A percentile compares a stretch with the other conserved stretches of the same genome.
Conservation (phyloP, 2,888 invertebrate genomes). For the Laothoe populi region DNA sequence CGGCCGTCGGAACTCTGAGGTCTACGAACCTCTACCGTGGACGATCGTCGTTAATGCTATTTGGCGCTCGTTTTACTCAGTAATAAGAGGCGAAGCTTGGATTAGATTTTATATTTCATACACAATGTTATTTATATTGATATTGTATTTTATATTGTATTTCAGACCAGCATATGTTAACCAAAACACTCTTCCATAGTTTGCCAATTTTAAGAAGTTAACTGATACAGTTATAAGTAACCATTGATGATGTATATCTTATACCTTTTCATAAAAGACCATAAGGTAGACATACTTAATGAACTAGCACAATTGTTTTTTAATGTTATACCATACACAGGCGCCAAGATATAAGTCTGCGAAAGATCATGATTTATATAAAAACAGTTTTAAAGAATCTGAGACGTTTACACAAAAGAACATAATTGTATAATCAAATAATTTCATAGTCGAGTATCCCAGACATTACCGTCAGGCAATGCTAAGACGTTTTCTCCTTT, state of each 20-base stretch:
- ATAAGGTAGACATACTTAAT: background rate
- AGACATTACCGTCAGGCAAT: background rate
- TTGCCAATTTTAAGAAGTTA: background rate
- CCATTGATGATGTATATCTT: background rate
- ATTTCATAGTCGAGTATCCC: no score
- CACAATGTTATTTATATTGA: conserved; percentile 12
- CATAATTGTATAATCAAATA: no score
- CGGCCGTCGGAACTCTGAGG: conserved; percentile 47
- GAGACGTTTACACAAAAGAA: no score
- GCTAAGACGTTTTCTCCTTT: background rate
- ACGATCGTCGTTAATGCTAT: conserved; percentile 68
- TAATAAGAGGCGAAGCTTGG: conserved; percentile 35
- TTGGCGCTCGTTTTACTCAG: conserved; percentile 64
- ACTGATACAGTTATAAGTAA: background rate
- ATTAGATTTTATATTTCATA: conserved; percentile 28
- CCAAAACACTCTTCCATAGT: background rate
- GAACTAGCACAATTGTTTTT: conserved; percentile 11
- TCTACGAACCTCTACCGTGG: conserved; percentile 76
- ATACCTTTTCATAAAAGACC: background rate
- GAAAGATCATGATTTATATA: no score
- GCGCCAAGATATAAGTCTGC: no score
- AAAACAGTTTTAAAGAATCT: no score
- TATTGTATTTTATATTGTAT: conserved; percentile 5
- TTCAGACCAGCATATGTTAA: background rate
- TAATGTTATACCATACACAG: background rate